These are phyloP conservation scores for Fistularia tabacaria DNA, from an alignment of 2,797 vertebrate genomes.

Conservation along the genomic window DNA sequence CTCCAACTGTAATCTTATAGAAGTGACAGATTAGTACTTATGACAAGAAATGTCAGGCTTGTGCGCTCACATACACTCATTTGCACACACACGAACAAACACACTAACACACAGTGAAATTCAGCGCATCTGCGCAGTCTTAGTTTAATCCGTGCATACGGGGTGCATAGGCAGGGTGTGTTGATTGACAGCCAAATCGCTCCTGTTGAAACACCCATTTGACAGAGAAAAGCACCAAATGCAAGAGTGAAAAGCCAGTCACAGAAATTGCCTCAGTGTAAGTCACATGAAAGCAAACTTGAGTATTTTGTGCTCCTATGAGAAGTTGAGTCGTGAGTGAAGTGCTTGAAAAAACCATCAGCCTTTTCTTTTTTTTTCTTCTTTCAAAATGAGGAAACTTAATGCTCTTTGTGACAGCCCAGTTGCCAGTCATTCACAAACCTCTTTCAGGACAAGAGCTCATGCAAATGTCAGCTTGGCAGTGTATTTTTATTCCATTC, in stretches of 20 bases:
- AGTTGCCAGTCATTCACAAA: slow-evolving; percentile 47
- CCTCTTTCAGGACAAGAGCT: slow-evolving; percentile 45
- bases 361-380: slow-evolving; percentile 14
- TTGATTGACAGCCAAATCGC: slow-evolving; percentile 66
- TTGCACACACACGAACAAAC: slow-evolving; percentile 1
- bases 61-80: slow-evolving; percentile 3
- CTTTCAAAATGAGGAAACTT: slow-evolving; percentile 32
- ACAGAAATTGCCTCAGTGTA: slow-evolving; percentile 44
- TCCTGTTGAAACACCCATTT: slow-evolving; percentile 46
- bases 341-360: slow-evolving; percentile 34
- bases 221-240: slow-evolving; percentile 53
- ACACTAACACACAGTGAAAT: slow-evolving; percentile 11
- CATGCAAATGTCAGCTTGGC: slow-evolving; percentile 31
- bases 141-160: slow-evolving; percentile 28
- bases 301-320: slow-evolving; percentile 34
- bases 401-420: slow-evolving; percentile 48
- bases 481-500: slow-evolving; percentile 43
- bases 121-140: slow-evolving; percentile 19
- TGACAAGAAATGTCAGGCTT: slow-evolving; percentile 19
- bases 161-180: slow-evolving; percentile 25
- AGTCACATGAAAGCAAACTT: slow-evolving; percentile 60
- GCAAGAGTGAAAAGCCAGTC: slow-evolving; percentile 55
- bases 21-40: slow-evolving; percentile 52
- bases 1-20: slow-evolving; percentile 42
- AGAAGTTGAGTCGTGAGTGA: slow-evolving; percentile 41